These are phyloP conservation scores for Sebastiscus tertius DNA, from an alignment of 2,797 vertebrate genomes.

Conservation along the genomic window DNA sequence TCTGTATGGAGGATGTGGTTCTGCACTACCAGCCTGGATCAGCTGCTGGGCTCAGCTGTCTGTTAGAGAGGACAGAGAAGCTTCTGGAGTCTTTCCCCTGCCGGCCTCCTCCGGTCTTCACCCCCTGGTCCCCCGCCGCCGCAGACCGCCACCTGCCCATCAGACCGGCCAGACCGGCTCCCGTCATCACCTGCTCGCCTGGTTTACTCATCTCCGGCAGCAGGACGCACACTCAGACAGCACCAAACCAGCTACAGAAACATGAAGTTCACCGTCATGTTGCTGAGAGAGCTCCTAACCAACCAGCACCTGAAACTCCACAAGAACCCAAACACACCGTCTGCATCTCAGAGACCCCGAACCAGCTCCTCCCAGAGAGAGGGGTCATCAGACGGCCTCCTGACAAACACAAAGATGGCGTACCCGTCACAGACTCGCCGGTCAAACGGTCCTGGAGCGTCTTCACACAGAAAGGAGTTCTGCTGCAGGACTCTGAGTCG, in stretches of 20 bases:
- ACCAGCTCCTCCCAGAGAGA: background rate
- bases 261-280: accelerated
- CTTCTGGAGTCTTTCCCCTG: constrained; percentile 86
- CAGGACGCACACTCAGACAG: background rate
- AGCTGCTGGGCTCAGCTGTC: constrained; percentile 64
- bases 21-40: constrained; percentile 84
- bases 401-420: background rate
- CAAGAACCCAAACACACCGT: background rate
- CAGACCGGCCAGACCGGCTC: constrained; percentile 86
- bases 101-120: constrained; percentile 83
- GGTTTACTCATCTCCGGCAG: background rate
- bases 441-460: constrained; percentile 89
- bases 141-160: constrained; percentile 77
- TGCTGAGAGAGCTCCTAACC: background rate
- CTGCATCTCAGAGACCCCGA: background rate
- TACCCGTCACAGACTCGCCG: background rate
- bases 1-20: constrained; percentile 89
- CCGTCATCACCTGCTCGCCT: constrained; percentile 76
- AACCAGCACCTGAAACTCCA: background rate
- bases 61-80: constrained; percentile 83
- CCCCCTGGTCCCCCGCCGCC: constrained; percentile 87
- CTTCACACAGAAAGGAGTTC: constrained; percentile 61
- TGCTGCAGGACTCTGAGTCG: constrained; percentile 61
- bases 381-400: background rate
- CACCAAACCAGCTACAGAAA: background rate